Percentiles rank a stretch among this genome's conserved stretches.
Conservation (phyloP, 2,888 invertebrate genomes). For the Drosophila incognita region DNA sequence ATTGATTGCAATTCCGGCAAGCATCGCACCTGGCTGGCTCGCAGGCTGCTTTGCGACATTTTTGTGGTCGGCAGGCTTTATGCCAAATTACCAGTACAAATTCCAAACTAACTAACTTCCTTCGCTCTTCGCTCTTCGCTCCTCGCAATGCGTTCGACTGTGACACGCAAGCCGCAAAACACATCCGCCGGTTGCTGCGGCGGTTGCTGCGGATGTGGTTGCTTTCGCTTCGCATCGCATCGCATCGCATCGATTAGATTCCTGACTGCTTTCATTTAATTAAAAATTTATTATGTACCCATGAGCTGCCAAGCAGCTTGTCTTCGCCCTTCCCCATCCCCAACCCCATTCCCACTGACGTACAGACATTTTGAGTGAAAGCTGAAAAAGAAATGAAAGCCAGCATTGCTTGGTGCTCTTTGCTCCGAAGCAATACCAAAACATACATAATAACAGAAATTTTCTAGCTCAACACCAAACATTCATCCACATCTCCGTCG, state of each 20-base stretch:
- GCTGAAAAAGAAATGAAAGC: constrained; percentile 55
- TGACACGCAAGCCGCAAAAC: constrained; percentile 51
- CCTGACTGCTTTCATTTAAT: constrained; percentile 70
- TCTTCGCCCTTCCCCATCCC: neutral
- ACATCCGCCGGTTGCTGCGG: constrained; percentile 53
- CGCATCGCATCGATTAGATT: constrained; percentile 29
- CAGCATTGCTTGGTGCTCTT: constrained; percentile 59
- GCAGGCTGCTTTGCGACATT: constrained; percentile 1
- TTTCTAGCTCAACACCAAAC: constrained; percentile 34
- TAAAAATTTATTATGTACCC: constrained; percentile 66
- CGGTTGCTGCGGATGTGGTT: constrained; percentile 14
- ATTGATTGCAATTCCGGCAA: constrained; percentile 28
- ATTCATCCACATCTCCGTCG: neutral
- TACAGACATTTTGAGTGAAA: constrained; percentile 65
- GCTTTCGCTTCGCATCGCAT: neutral
- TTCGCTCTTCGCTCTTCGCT: neutral
- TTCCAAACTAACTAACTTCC: constrained; percentile 48
- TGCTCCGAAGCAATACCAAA: constrained; percentile 40
- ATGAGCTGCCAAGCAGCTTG: constrained; percentile 34
- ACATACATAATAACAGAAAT: constrained; percentile 64
- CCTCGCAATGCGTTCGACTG: neutral
- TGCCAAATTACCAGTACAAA: constrained; percentile 47
- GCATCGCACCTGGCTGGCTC: neutral
- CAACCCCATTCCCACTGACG: constrained; percentile 50
- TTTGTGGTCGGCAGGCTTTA: neutral